Conservation (phyloP, 1,140 invertebrate genomes). For the Rhopalosiphum maidis region DNA sequence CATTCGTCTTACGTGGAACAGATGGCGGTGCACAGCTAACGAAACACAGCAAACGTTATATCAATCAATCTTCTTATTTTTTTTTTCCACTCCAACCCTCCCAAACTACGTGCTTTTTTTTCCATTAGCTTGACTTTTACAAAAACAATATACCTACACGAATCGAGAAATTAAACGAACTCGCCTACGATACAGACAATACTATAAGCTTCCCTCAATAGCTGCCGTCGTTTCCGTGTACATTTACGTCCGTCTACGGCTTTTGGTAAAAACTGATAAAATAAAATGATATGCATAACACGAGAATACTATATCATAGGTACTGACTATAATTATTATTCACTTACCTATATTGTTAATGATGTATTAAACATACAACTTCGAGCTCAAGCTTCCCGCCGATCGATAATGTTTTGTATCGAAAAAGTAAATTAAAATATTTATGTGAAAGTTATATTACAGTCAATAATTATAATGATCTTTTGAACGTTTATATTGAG, state of each 20-base stretch:
- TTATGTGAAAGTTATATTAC: too few species aligned
- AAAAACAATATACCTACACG: slow-evolving; percentile 19
- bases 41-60: slow-evolving; percentile 47
- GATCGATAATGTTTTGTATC: background rate
- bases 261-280: background rate
- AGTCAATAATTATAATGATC: background rate
- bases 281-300: background rate
- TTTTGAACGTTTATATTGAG: background rate
- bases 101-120: background rate
- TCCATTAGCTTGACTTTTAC: background rate
- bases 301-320: too few species aligned
- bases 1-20: slow-evolving; percentile 51
- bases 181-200: background rate
- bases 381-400: background rate
- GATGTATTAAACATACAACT: background rate
- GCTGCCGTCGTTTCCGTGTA: too few species aligned
- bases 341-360: background rate
- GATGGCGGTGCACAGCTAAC: slow-evolving; percentile 25
- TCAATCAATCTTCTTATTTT: slow-evolving; percentile 52
- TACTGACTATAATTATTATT: background rate
- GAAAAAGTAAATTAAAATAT: background rate
- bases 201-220: background rate
- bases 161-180: slow-evolving; percentile 21
- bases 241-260: background rate
- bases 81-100: background rate